These are phyloP conservation scores for Chiroxiphia lanceolata DNA, from an alignment of 2,797 vertebrate species.

Conservation along the genomic window DNA sequence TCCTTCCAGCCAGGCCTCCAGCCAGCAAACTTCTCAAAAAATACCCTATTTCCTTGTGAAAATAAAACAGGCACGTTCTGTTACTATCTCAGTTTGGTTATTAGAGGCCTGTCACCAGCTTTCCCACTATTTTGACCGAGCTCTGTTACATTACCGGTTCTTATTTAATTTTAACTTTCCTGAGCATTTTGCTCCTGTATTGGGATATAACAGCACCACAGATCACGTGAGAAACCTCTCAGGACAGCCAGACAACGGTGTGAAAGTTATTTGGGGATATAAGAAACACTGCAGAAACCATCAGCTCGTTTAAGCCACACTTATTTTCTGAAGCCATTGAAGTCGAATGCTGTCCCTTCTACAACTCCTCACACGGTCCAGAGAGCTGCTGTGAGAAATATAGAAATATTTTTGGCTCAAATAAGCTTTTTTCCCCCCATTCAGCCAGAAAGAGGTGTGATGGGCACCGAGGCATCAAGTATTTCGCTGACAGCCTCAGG, in stretches of 20 bases:
- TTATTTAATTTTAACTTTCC: neutral
- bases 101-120: neutral
- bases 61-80: conserved; percentile 4
- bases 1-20: conserved; percentile 50
- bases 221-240: neutral
- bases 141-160: neutral
- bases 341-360: neutral
- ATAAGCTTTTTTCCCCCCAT: neutral
- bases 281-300: neutral
- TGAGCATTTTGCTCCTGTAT: neutral
- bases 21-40: conserved; percentile 30
- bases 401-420: neutral
- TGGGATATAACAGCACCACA: accelerated
- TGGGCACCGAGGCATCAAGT: neutral
- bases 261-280: neutral
- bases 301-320: neutral
- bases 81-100: conserved; percentile 14
- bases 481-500: neutral
- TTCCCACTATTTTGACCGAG: neutral
- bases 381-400: neutral
- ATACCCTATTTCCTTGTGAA: neutral
- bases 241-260: neutral
- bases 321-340: neutral
- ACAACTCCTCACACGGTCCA: neutral
- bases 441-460: neutral